Conservation (phyloP, 1,140 invertebrate genomes). For the Pygmarrhopalites habei region DNA sequence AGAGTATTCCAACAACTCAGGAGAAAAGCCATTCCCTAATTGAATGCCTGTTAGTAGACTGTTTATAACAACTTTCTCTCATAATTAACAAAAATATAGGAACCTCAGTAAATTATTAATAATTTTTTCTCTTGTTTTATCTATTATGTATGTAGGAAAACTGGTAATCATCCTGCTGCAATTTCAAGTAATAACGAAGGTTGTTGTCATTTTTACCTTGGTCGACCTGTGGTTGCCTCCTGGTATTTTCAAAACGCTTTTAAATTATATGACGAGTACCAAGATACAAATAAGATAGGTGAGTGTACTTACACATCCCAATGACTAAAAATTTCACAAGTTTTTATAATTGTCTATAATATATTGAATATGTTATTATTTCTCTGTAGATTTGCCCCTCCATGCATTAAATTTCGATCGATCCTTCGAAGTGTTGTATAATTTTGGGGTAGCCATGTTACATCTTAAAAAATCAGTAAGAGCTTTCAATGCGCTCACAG, state of each 20-base stretch:
- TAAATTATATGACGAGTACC: slow-evolving; percentile 46
- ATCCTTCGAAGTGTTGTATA: slow-evolving; percentile 65
- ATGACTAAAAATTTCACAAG: too few relatives aligned
- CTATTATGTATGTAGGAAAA: slow-evolving; percentile 47
- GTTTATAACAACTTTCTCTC: background rate
- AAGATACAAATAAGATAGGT: slow-evolving; percentile 42
- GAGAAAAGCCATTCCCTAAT: slow-evolving; percentile 10
- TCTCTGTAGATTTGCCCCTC: slow-evolving; percentile 47
- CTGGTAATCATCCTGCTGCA: slow-evolving; percentile 58
- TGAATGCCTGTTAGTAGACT: slow-evolving; percentile 14
- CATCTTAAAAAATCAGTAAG: slow-evolving; percentile 68
- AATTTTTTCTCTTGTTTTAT: slow-evolving; percentile 18
- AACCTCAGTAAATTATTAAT: background rate
- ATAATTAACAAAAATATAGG: background rate
- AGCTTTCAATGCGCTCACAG: slow-evolving; percentile 87
- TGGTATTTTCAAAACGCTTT: slow-evolving; percentile 72
- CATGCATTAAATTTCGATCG: slow-evolving; percentile 56
- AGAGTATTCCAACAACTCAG: slow-evolving; percentile 34
- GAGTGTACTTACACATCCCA: too few relatives aligned
- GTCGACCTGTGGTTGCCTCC: slow-evolving; percentile 77
- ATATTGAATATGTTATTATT: slow-evolving; percentile 53
- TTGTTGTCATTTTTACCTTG: slow-evolving; percentile 75
- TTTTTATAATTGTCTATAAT: slow-evolving; percentile 49
- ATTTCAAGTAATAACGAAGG: slow-evolving; percentile 85
- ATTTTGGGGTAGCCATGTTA: slow-evolving; percentile 78